Conservation (phyloP, 2,888 invertebrate species). For the Rhorus exstirpatorius region DNA sequence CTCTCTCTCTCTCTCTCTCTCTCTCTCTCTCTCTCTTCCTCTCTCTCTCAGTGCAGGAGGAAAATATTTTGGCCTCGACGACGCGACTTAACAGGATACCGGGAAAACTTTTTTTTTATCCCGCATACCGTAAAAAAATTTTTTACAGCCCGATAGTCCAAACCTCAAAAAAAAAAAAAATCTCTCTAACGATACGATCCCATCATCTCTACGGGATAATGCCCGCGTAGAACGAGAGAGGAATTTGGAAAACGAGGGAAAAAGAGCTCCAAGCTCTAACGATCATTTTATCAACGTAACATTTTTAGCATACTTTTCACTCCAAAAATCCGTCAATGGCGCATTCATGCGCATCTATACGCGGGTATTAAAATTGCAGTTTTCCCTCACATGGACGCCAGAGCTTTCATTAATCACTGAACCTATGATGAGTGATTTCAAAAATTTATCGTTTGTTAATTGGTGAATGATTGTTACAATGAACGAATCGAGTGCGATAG, state of each 20-base stretch:
- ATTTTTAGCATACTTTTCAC: not conserved
- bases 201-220: not conserved
- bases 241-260: not conserved
- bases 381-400: too few relatives aligned
- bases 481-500: too few relatives aligned
- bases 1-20: too few relatives aligned
- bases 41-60: conserved; percentile 4
- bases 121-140: not conserved
- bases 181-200: conserved; percentile 21
- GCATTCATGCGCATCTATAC: too few relatives aligned
- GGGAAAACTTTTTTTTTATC: conserved; percentile 27
- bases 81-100: conserved; percentile 14
- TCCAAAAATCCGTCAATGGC: not conserved
- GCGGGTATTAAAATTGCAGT: too few relatives aligned
- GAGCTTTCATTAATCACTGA: too few relatives aligned
- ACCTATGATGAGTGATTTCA: too few relatives aligned
- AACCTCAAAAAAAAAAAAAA: too few relatives aligned
- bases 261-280: not conserved
- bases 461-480: too few relatives aligned
- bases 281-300: not conserved
- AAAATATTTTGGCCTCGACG: conserved; percentile 35
- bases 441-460: too few relatives aligned
- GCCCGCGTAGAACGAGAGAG: not conserved
- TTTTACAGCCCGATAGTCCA: too few relatives aligned
- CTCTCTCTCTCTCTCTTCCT: too few relatives aligned